A percentile compares a stretch with the other conserved stretches of the same genome.
These are phyloP conservation scores for Montipora efflorescens DNA, from an alignment of 64 coral and sea anemone species.

Conservation along the genomic window DNA sequence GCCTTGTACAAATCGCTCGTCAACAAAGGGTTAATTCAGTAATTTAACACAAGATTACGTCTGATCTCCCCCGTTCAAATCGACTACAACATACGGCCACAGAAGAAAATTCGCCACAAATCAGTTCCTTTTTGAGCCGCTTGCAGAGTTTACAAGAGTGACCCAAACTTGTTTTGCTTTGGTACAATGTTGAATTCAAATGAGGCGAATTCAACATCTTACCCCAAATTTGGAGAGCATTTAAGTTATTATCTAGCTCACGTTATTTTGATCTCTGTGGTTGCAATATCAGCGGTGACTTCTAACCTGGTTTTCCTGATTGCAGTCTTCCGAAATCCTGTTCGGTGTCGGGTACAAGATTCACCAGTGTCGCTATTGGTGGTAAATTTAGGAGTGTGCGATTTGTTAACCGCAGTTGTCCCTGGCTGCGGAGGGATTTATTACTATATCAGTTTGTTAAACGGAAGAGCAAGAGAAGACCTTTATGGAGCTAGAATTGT, in stretches of 20 bases:
- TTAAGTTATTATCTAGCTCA: neutral
- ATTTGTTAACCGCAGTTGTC: neutral
- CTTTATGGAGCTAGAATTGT: neutral
- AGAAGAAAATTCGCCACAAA: neutral
- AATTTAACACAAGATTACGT: too few species aligned
- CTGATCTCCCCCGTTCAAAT: too few species aligned
- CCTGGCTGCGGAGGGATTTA: neutral
- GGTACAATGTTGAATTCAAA: neutral
- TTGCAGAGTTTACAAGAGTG: too few species aligned
- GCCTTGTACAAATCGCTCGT: too few species aligned
- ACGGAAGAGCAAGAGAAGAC: neutral
- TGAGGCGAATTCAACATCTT: neutral
- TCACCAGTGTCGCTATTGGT: neutral
- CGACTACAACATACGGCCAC: too few species aligned
- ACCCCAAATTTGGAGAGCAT: too few species aligned
- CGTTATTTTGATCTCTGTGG: neutral
- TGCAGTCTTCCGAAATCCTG: neutral
- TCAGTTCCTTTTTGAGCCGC: neutral
- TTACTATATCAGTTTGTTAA: neutral
- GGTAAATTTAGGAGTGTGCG: neutral
- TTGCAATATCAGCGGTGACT: neutral
- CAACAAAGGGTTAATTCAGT: too few species aligned
- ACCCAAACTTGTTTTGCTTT: too few species aligned
- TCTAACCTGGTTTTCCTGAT: conserved; percentile 20
- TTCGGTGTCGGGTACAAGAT: neutral